Conservation (phyloP, 2,113 vertebrate genomes). For the Reinhardtius hippoglossoides region DNA sequence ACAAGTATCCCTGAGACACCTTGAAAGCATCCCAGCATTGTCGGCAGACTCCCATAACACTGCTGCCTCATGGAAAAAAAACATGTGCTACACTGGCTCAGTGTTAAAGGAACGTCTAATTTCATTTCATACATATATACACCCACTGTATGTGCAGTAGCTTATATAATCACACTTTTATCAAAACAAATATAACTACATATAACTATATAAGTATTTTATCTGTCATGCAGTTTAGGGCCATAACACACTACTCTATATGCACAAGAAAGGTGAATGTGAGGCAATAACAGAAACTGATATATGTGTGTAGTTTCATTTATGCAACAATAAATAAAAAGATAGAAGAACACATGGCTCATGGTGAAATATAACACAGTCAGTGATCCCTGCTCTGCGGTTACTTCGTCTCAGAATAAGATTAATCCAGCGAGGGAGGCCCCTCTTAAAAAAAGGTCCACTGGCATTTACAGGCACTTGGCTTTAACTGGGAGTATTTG, state of each 20-base stretch:
- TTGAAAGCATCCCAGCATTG: slow-evolving; percentile 62
- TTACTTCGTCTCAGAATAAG: slow-evolving; percentile 57
- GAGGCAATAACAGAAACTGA: slow-evolving; percentile 32
- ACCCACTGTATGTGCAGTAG: slow-evolving; percentile 13
- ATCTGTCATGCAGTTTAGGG: slow-evolving; percentile 56
- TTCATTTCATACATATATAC: slow-evolving; percentile 10
- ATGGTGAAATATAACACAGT: slow-evolving; percentile 44
- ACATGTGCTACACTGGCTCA: not conserved
- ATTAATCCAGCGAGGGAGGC: slow-evolving; percentile 48
- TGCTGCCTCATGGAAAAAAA: slow-evolving; percentile 9
- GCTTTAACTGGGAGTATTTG: slow-evolving; percentile 43
- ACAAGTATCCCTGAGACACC: slow-evolving; percentile 49
- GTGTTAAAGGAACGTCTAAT: slow-evolving; percentile 7
- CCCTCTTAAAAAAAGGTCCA: slow-evolving; percentile 41
- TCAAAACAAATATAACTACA: slow-evolving; percentile 14
- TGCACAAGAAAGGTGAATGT: not conserved
- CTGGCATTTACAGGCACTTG: slow-evolving; percentile 68
- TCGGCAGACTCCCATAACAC: slow-evolving; percentile 28
- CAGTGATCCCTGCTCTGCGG: slow-evolving; percentile 52
- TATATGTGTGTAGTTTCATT: slow-evolving; percentile 17
- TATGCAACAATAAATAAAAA: slow-evolving; percentile 68
- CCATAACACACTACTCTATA: slow-evolving; percentile 10
- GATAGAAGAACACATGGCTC: slow-evolving; percentile 48
- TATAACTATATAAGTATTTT: not conserved
- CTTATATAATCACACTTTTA: slow-evolving; percentile 23